These are phyloP conservation scores for Ellobius talpinus DNA, from an alignment of 2,113 vertebrate species.

Conservation along the genomic window DNA sequence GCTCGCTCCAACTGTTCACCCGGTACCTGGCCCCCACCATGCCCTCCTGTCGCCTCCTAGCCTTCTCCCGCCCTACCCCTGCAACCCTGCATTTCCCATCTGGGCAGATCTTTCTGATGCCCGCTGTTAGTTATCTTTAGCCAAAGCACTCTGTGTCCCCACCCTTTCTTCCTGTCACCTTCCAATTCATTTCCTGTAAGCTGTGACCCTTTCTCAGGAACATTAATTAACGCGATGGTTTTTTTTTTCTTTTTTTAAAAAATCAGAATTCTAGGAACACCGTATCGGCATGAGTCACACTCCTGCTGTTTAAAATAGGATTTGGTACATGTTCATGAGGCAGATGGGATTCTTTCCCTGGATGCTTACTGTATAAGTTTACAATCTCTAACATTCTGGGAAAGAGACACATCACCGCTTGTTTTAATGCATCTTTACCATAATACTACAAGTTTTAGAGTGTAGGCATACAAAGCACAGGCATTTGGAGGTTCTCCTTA, in stretches of 20 bases:
- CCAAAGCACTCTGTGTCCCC: background rate
- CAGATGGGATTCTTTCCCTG: conserved; percentile 44
- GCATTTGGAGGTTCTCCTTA: conserved; percentile 37
- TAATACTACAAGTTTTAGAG: conserved; percentile 49
- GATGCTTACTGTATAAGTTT: conserved; percentile 64
- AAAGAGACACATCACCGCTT: background rate
- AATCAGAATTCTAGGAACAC: conserved; percentile 73
- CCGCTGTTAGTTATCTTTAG: background rate
- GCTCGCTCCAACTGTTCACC: background rate
- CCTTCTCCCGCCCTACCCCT: background rate
- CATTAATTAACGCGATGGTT: conserved; percentile 56
- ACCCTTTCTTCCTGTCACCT: conserved; percentile 65
- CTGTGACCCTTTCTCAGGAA: conserved; percentile 56
- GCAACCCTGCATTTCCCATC: background rate
- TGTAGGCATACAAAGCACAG: conserved; percentile 44
- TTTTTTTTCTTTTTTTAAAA: background rate
- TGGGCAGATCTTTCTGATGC: background rate
- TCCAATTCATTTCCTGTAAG: conserved; percentile 75
- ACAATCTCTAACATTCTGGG: conserved; percentile 66
- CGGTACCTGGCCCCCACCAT: background rate
- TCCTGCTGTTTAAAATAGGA: conserved; percentile 56
- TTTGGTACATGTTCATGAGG: conserved; percentile 38
- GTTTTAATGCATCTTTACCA: conserved; percentile 20
- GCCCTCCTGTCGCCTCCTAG: background rate
- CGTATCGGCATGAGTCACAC: conserved; percentile 63